These are phyloP conservation scores for Spea hammondii DNA, from an alignment of 2,797 vertebrate genomes.

Conservation along the genomic window DNA sequence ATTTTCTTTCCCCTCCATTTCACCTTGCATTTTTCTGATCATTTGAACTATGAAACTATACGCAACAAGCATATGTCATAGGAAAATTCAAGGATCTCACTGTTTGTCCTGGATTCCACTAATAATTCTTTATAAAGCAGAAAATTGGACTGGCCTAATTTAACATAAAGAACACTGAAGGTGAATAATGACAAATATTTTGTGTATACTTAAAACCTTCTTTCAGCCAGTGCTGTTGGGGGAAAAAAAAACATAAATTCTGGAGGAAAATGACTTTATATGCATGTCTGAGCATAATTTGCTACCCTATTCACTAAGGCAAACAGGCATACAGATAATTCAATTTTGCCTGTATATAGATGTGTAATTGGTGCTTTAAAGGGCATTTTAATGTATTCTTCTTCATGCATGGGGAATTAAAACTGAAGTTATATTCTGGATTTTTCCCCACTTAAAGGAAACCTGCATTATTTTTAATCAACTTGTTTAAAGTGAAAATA, in stretches of 20 bases:
- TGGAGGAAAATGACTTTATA: constrained; percentile 1
- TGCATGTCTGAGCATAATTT: constrained; percentile 1
- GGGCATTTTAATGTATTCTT: not conserved
- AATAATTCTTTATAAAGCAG: constrained; percentile 42
- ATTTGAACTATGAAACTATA: constrained; percentile 25
- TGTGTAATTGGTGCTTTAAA: not conserved
- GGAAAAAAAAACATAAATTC: not conserved
- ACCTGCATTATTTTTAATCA: not conserved
- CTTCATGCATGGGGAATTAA: not conserved
- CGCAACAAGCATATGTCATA: constrained; percentile 31
- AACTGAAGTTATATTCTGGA: not conserved
- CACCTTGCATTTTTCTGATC: constrained; percentile 45
- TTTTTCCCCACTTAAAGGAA: not conserved
- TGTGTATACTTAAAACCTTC: not conserved
- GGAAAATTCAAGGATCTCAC: constrained; percentile 12
- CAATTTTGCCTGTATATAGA: not conserved
- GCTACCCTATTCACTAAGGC: not conserved
- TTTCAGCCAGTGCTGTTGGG: not conserved
- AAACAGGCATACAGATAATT: not conserved
- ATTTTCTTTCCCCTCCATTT: constrained; percentile 50
- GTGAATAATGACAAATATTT: constrained; percentile 24
- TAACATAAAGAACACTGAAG: constrained; percentile 35
- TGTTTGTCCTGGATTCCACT: constrained; percentile 1
- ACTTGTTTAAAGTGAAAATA: not conserved
- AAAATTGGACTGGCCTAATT: constrained; percentile 40